These are phyloP conservation scores for Oligia latruncula DNA, from an alignment of 2,888 invertebrate species.

Conservation along the genomic window DNA sequence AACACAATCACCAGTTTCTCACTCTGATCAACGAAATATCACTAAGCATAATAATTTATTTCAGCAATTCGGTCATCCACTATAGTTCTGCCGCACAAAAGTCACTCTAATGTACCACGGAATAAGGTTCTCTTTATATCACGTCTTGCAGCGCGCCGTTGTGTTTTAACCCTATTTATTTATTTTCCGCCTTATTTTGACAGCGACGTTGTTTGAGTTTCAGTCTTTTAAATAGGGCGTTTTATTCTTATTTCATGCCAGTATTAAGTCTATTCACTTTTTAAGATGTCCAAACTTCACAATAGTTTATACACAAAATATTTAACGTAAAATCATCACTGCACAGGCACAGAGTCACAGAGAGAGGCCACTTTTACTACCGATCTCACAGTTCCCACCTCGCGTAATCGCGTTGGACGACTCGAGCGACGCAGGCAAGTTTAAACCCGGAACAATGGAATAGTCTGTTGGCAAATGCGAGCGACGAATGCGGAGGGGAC, in stretches of 20 bases:
- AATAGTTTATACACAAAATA: slow-evolving; percentile 68
- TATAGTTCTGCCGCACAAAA: slow-evolving; percentile 70
- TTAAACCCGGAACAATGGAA: slow-evolving; percentile 75
- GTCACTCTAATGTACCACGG: slow-evolving; percentile 72
- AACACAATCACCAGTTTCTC: slow-evolving; percentile 69
- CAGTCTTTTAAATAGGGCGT: slow-evolving; percentile 52
- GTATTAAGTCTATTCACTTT: slow-evolving; percentile 62
- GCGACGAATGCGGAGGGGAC: slow-evolving; percentile 59
- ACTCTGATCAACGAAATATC: slow-evolving; percentile 77
- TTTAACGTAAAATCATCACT: slow-evolving; percentile 73
- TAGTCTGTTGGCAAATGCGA: slow-evolving; percentile 56
- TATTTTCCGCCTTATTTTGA: slow-evolving; percentile 88
- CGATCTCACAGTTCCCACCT: slow-evolving; percentile 84
- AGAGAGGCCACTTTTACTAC: slow-evolving; percentile 84
- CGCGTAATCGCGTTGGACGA: slow-evolving; percentile 88
- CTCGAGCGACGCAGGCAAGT: slow-evolving; percentile 88
- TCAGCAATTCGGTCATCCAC: slow-evolving; percentile 76
- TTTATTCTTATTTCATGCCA: slow-evolving; percentile 66
- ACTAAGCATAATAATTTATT: slow-evolving; percentile 77
- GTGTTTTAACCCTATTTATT: slow-evolving; percentile 87
- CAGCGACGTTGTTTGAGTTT: slow-evolving; percentile 76
- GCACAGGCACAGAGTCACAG: slow-evolving; percentile 72
- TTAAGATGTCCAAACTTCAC: slow-evolving; percentile 36
- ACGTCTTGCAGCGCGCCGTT: slow-evolving; percentile 73
- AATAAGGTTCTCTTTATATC: slow-evolving; percentile 80